phyloP scores from a whole-genome alignment of 2,888 invertebrate genomes.

The Gari tellinella region DNA sequence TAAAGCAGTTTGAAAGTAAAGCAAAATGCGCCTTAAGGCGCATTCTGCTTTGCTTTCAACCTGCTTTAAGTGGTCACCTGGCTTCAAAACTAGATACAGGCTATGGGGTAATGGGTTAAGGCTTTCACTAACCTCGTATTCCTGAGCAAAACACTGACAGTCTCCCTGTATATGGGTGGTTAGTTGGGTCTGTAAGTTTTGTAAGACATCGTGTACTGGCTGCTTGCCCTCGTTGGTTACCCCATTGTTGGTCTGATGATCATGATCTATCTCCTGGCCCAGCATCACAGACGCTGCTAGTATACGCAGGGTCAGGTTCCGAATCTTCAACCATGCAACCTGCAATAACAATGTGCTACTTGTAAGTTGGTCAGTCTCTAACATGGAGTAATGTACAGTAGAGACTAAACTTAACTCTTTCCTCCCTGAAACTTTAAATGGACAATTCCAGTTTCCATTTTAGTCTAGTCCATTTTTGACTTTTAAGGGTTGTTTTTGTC shows the following conservation, averaged over 20 bases:
- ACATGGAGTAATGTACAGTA: no score
- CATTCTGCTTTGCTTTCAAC: no score
- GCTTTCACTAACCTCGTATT: conserved; percentile 53
- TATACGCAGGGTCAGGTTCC: conserved; percentile 82
- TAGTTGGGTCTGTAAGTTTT: conserved; percentile 64
- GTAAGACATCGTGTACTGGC: conserved; percentile 84
- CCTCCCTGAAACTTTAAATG: no score
- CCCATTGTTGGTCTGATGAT: conserved; percentile 68
- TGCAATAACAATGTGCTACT: conserved; percentile 64
- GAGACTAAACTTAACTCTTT: no score
- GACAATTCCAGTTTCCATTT: no score
- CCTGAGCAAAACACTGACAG: conserved; percentile 52
- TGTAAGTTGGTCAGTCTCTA: not conserved
- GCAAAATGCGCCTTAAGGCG: no score
- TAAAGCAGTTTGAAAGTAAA: no score
- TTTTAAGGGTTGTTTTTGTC: no score
- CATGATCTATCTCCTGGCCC: conserved; percentile 64
- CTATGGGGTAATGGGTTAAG: no score
- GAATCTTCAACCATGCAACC: conserved; percentile 83
- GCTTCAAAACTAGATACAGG: no score
- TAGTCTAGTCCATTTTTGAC: no score
- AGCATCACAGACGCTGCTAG: conserved; percentile 80
- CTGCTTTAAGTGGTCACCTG: no score
- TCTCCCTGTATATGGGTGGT: conserved; percentile 61
- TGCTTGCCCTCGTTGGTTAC: conserved; percentile 81